Evolutionary conservation across 1,140 invertebrate genomes (phyloP), one percentile per base, ranked within the genome.

Genomic region (Reticulitermes speratus): DNA sequence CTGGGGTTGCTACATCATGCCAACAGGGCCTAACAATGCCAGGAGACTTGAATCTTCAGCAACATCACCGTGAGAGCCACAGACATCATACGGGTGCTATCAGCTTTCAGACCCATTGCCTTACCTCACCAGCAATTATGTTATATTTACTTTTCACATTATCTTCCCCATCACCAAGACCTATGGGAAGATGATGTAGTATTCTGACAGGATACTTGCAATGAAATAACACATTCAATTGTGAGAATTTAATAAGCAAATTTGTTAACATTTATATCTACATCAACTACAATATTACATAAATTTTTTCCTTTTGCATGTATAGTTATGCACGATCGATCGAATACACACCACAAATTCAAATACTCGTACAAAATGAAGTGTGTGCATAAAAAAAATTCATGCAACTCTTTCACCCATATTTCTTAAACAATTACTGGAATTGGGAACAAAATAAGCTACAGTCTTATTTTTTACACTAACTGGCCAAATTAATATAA

Each of bases 231-330:
- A 1, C 9, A 25, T 30, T 75, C 65, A 75, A 30, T n/a, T 75
- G 83, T 84, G 83, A 84, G 83, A 84, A 52, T 84, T 84, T 84
- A 84, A 84, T 84, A 84, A 84, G 83, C 83, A 84, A 84, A 84
- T 84, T 32, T 84, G 83, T 84, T 84, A 84, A 84, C 83, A 84
- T 84, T 59, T 52, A 84, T 52, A 84, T 45, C n/a, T 84, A 84
- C 21, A 55, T 84, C 83, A 59, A 59, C 12, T 75, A 52, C 52
- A 84, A 84, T 59, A 84, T 84, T 84, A 59, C 83, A 84, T 48
- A 21, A 52, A 48, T 84, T 84, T 84, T 30, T 38, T 38, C 30
- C 52, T 84, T 30, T 84, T 30, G 44, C 83, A 52, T 84, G 45
- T 30, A 30, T 59, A 52, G 21, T 19, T 32, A 84, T 84, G 45